phyloP scores from a whole-genome alignment of 2,888 invertebrate genomes.

The Beris chalybata region DNA sequence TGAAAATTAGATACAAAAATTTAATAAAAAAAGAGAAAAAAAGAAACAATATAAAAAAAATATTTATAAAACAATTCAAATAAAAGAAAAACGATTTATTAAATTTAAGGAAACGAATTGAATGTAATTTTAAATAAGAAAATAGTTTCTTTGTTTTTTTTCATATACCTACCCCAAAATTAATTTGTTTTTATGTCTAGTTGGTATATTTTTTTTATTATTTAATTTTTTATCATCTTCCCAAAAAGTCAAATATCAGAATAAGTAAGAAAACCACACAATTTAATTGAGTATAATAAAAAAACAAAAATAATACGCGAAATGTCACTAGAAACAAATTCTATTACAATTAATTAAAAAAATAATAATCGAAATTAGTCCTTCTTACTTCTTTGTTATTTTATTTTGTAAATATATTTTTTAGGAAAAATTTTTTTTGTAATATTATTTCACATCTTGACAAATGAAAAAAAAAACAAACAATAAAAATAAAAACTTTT shows the following conservation, averaged over 20 bases:
- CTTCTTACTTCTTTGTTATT: neutral
- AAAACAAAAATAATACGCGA: neutral
- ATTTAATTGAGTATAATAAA: neutral
- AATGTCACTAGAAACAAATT: neutral
- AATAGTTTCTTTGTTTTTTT: neutral
- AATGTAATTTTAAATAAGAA: neutral
- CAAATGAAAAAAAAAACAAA: neutral
- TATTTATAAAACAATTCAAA: neutral
- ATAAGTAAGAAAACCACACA: neutral
- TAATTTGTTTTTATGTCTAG: neutral
- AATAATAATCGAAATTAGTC: neutral
- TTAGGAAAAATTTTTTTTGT: neutral
- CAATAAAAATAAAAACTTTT: neutral
- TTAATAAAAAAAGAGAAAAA: neutral
- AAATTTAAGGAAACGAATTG: neutral
- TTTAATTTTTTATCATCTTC: neutral
- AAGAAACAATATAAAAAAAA: neutral
- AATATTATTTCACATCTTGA: neutral
- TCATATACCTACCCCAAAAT: neutral
- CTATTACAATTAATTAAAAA: neutral
- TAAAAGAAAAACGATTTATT: constrained; percentile 1
- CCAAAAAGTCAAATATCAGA: neutral
- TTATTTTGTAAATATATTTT: neutral
- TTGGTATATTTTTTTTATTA: neutral
- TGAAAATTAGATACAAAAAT: neutral